Percentiles rank a stretch among this genome's conserved stretches.
phyloP scores from a whole-genome alignment of 2,888 invertebrate genomes.

The Trichogramma dendrolimi region DNA sequence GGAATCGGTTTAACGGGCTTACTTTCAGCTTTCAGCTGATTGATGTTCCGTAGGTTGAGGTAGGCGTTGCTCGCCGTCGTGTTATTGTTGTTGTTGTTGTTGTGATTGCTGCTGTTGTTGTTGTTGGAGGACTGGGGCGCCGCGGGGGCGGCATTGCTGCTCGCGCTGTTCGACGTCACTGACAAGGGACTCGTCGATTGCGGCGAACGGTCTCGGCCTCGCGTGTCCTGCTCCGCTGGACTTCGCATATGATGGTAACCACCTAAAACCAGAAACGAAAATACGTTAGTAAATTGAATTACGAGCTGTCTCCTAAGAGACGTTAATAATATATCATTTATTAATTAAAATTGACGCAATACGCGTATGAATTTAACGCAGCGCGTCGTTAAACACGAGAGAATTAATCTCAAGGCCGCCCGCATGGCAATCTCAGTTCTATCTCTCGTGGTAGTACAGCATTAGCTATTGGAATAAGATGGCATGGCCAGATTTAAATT shows the following conservation, averaged over 20 bases:
- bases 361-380: no score
- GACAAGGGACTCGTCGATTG: background rate
- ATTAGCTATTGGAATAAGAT: no score
- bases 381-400: no score
- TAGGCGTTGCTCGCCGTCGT: constrained; percentile 47
- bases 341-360: no score
- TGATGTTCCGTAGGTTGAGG: constrained; percentile 48
- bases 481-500: no score
- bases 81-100: constrained; percentile 42
- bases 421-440: no score
- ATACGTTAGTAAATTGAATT: background rate
- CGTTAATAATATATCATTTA: no score
- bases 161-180: background rate
- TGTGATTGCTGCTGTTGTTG: constrained; percentile 41
- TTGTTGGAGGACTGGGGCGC: constrained; percentile 46
- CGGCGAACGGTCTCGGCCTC: background rate
- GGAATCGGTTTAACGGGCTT: constrained; percentile 29
- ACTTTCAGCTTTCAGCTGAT: constrained; percentile 50
- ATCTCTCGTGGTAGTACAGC: no score
- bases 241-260: constrained; percentile 58
- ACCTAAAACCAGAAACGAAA: constrained; percentile 47
- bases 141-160: constrained; percentile 31
- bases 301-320: no score
- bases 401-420: no score
- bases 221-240: constrained; percentile 49